Percentiles rank a stretch among this genome's conserved stretches.
Conservation (phyloP, 1,140 invertebrate species). For the Steinernema khuongi region DNA sequence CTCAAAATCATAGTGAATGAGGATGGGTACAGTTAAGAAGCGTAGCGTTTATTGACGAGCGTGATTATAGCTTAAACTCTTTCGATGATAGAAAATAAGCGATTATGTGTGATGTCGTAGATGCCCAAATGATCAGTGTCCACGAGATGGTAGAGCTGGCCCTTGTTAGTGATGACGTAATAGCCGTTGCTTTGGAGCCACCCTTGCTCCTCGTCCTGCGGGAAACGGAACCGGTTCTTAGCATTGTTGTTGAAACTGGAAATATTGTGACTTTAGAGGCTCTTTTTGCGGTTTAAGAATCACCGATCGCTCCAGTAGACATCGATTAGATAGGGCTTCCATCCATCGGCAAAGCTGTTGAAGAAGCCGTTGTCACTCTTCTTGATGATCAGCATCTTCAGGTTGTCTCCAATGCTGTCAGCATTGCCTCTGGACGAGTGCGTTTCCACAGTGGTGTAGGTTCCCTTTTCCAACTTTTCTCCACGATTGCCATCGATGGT, state of each 20-base stretch:
- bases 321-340: neutral
- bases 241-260: neutral
- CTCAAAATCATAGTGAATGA: too few relatives aligned
- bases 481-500: neutral
- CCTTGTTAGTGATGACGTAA: neutral
- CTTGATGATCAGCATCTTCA: neutral
- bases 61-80: too few relatives aligned
- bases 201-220: neutral
- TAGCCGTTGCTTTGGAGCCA: neutral
- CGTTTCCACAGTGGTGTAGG: neutral
- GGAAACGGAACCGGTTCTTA: neutral
- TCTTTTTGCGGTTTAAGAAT: neutral
- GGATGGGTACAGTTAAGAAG: too few relatives aligned
- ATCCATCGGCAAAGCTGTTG: neutral
- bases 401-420: neutral
- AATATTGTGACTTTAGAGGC: neutral
- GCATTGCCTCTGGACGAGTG: neutral
- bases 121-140: too few relatives aligned
- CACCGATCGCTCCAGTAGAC: neutral
- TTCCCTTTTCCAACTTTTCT: neutral
- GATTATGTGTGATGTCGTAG: too few relatives aligned
- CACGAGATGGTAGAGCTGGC: neutral
- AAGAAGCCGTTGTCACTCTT: neutral
- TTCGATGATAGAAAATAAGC: too few relatives aligned
- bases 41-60: too few relatives aligned